phyloP scores from a whole-genome alignment of 2,113 vertebrate genomes.

The Phalacrocorax pelagicus region DNA sequence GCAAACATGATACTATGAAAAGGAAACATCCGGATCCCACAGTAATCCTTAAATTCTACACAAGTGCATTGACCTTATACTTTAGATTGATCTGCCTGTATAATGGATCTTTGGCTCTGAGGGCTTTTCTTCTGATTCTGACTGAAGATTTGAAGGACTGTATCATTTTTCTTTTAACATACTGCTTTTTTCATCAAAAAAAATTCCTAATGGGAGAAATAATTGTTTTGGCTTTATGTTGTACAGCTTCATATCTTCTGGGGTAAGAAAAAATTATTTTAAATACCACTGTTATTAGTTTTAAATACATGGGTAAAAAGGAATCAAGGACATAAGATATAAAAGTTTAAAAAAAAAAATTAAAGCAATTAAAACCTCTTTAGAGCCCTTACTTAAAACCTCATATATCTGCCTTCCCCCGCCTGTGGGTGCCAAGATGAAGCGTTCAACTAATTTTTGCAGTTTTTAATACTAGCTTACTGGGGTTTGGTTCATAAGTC shows the following conservation, averaged over 20 bases:
- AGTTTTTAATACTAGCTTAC: neutral
- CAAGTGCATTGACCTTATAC: neutral
- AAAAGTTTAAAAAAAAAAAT: neutral
- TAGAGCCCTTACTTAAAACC: neutral
- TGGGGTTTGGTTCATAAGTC: neutral
- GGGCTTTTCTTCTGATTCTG: neutral
- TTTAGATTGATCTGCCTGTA: neutral
- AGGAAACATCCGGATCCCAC: neutral
- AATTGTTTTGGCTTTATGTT: neutral
- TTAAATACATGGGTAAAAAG: neutral
- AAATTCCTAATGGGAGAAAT: constrained; percentile 1
- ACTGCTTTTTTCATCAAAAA: neutral
- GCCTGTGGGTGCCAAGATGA: neutral
- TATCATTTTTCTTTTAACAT: neutral
- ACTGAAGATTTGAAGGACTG: neutral
- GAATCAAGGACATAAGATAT: neutral
- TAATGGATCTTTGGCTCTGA: neutral
- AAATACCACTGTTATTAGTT: neutral
- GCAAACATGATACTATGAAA: neutral
- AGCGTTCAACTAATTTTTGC: neutral
- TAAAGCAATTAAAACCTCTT: neutral
- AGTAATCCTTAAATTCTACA: neutral
- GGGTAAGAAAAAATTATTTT: neutral
- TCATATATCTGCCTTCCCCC: neutral
- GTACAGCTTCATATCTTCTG: neutral